Evolutionary conservation across 1,140 invertebrate genomes (phyloP), one percentile per base, ranked within the genome.

Genomic region (Lepidurus couesii): DNA sequence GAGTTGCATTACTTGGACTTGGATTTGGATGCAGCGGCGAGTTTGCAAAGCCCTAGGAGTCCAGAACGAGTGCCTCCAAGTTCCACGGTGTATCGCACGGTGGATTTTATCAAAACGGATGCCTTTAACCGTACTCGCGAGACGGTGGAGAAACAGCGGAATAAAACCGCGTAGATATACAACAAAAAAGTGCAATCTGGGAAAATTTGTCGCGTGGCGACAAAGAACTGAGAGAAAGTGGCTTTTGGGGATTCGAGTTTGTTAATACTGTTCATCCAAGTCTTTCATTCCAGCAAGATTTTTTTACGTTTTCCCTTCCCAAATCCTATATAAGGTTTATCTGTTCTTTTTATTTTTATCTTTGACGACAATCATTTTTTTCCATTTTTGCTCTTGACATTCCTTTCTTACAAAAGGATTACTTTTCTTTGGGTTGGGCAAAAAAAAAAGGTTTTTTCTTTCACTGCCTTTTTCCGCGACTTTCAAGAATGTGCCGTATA

Each of bases 91-190:
- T 96, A 96, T 84, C 95, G 95, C 86, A 93, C 90, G 0, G 93
- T 96, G 0, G 95, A 96, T 85, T 96, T 96, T 87, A 85, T 94
- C 16, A 95, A 95, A 88, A 96, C 95, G 0, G 90, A 95, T 83
- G 94, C 93, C 7, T 95, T 96, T 82, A 95, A 95, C 85, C 88
- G 91, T 79, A 95, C 93, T n/a, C 88, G 92, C 74, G 90, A 93
- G 83, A 90, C 92, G 82, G 90, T 93, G 1, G 92, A 95, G 84
- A 86, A 88, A 80, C 87, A 88, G 78, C 83, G 87, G 73, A 77
- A 73, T 8, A 79, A 79, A 34, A 79, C 75, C 43, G 73, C 78
- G 21, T 77, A 44, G 44, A 24, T 65, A 21, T 16, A 7, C 21
- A n/a, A 16, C 9, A 34, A 34, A 65, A 65, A 65, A 21, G 53